Base-by-base conservation (phyloP, 2,113 vertebrate genomes). In the Mastomys natalensis region DNA sequence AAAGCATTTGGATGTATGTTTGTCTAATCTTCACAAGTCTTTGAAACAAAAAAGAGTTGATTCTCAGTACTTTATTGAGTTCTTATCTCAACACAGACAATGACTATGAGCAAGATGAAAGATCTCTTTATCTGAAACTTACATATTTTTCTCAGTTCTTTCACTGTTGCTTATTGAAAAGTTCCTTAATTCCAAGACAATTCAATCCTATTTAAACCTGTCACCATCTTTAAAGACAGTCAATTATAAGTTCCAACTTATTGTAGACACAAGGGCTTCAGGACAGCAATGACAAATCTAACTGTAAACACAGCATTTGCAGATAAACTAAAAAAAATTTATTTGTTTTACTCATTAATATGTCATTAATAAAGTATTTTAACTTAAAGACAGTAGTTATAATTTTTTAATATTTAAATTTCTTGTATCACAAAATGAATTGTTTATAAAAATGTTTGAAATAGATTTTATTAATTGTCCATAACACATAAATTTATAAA, bases 291-390 rank as follows among this genome's bases (percentile, higher is more conserved):
- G 45, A 55, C 66, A 11, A 62, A 68, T 78, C 51, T 95, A 77
- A 53, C 37, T 51, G 2, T n/a, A n/a, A 0, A 19, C 2, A 40
- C 1, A 24, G 29, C 4, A 43, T 29, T 24, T 91, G 12, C 3
- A 19, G 40, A n/a, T 5, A 26, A 91, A 34, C 12, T 66, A 6
- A 91, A 66, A 11, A 66, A 3, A 10, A n/a, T 48, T 48, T 62
- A 81, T 91, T 87, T 84, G 26, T 81, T 11, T 78, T 76, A 80
- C 0, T 90, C 73, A 60, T 76, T 51, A 64, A 43, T 62, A 74
- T 58, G 15, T 85, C 3, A 45, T 45, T 51, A 34, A 31, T 64
- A 29, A 84, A 70, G 43, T 7, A 76, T 72, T 76, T 82, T 70
- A 60, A 3, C 12, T 78, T 93, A 87, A 95, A 68, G 19, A 58